phyloP scores from a whole-genome alignment of 2,113 vertebrate species.

The Fulica atra region DNA sequence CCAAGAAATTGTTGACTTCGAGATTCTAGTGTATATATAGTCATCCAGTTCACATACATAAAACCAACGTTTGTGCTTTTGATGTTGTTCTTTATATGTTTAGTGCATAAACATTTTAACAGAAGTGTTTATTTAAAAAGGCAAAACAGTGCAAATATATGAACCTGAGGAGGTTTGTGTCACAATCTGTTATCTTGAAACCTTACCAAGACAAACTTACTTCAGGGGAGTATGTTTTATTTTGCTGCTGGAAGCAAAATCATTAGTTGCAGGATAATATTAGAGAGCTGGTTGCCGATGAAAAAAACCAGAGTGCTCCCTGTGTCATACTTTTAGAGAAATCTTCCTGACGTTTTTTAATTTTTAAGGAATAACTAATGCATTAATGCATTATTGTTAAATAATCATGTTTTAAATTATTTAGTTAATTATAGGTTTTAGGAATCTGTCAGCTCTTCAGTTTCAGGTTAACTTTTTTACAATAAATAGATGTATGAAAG shows the following conservation, averaged over 20 bases:
- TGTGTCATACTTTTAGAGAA: not conserved
- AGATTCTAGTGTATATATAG: not conserved
- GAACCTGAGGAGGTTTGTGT: constrained; percentile 47
- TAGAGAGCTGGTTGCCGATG: not conserved
- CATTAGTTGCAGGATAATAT: constrained; percentile 23
- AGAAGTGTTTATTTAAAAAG: constrained; percentile 32
- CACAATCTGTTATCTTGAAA: constrained; percentile 58
- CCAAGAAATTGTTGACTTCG: not conserved
- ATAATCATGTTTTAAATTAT: not conserved
- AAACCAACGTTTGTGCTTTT: not conserved
- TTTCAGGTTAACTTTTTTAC: not conserved
- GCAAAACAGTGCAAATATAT: not conserved
- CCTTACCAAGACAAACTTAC: constrained; percentile 45
- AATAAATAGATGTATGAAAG: not conserved
- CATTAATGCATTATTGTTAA: not conserved
- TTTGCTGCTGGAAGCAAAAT: constrained; percentile 23
- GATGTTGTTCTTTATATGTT: not conserved
- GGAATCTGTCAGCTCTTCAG: not conserved
- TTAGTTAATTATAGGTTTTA: not conserved
- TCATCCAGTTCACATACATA: not conserved
- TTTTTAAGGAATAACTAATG: not conserved
- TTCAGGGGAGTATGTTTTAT: constrained; percentile 23
- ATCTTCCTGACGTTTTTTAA: not conserved
- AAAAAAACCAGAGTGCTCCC: not conserved
- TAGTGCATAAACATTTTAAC: not conserved